Base-by-base conservation (phyloP, 2,888 invertebrate species). In the Chrysolina americana region DNA sequence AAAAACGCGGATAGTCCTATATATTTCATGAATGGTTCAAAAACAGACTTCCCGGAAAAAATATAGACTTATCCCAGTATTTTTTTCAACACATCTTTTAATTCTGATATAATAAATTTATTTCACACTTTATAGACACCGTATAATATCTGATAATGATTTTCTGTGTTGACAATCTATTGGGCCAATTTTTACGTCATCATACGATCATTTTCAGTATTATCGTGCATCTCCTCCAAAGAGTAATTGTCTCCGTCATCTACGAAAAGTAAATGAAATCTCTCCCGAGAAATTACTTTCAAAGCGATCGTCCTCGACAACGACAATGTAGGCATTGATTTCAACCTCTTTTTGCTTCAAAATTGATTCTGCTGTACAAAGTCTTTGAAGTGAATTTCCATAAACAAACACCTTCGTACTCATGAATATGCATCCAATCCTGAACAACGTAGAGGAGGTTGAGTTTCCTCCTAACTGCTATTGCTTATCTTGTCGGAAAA, bases 341-440 rank as follows among this genome's bases (percentile, higher is more conserved):
- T 47, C 21, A 48, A 19, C 41, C 62, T 63, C 62, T 62, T 28
- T 66, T 50, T 53, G 50, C 13, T 44, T 17, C 41, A 36, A 70
- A 75, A 77, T 77, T 73, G 73, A 75, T 66, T 50, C 65, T 50
- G 50, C 70, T 41, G 56, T 23, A 59, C 69, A 65, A 72, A 70
- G 68, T 70, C 69, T 68, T 72, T 65, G 73, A 74, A 74, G 71
- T 71, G 64, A 50, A 76, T 79, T 79, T 77, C 72, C 78, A 79
- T 79, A 74, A 76, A 77, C 78, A 79, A 79, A 79, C 77, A 79
- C 64, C 64, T 41, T 19, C 50, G 50, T 47, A 68, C 62, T 65
- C 11, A 73, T 79, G 66, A 79, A 77, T 79, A 79, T 79, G 74
- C 76, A 79, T 73, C 19, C 56, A 59, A 77, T 70, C 17, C 63